Evolutionary conservation across 2,113 vertebrate species (phyloP), one percentile per base, ranked within the genome.

Genomic region (Chaetodon trifascialis): DNA sequence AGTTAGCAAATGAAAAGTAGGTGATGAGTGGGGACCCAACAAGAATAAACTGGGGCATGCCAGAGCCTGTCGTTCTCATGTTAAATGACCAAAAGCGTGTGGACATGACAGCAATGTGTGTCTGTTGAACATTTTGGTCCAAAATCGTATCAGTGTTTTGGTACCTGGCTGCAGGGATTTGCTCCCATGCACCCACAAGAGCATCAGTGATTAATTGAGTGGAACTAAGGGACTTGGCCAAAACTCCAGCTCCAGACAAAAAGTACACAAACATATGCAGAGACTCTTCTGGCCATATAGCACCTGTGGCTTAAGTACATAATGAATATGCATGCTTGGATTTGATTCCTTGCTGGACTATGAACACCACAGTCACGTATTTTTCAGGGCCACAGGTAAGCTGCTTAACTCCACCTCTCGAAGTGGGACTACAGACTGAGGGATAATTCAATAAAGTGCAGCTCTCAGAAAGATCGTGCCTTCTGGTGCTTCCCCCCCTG

Each of bases 401-500:
- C 90, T 78, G 88, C 92, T 92, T 94, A 94, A 88, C 87, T 91
- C 89, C 52, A 79, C 72, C 80, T 91, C 76, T 86, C 66, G 16
- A 81, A 84, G 75, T 88, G 65, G 80, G 85, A 87, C 84, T 76
- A 89, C 66, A 79, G 75, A 71, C 67, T 55, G 56, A 64, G 34
- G 79, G 87, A 91, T 90, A 89, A 93, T 92, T 93, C 82, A 93
- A 90, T 91, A 90, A 91, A 84, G 64, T 85, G 65, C 59, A 86
- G 86, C 88, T 90, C 79, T 87, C 82, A 56, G 83, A 87, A 89
- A 89, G 82, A 90, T 86, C 79, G 76, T 56, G 79, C 49, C 85
- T 86, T 86, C 86, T 84, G 73, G 73, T 84, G 70, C 52, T 11
- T 23, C 30, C 54, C 51, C 54, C 62, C 64, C 60, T 11, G 73